Evolutionary conservation across 2,888 invertebrate genomes (phyloP), one percentile per base, ranked within the genome.

Genomic region (Vesta saturnalis): DNA sequence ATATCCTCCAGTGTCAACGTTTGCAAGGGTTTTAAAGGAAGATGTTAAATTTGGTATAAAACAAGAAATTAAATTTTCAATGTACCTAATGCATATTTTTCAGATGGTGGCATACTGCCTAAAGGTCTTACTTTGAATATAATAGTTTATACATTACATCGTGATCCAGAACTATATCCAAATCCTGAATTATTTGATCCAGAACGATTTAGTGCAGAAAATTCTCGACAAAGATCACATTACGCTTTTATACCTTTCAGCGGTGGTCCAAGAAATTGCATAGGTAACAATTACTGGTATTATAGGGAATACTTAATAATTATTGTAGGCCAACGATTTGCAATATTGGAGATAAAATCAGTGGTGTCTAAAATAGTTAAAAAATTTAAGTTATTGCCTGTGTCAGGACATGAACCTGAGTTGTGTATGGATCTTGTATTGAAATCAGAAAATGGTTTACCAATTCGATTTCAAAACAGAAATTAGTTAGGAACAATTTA

Each of bases 251-350:
- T 90, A 0, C 87, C 89, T 0, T 90, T 90, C 65, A 90, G 90
- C 73, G 90, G 90, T 5, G 90, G 90, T 0, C 88, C 89, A 0
- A 86, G 90, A 54, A 90, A 90, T 76, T 90, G 89, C 72, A 87
- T 89, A 68, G 87, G 87, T 86, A 60, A 23, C n/a, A n/a, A n/a
- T n/a, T n/a, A n/a, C n/a, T n/a, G n/a, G n/a, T n/a, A n/a, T n/a
- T n/a, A n/a, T n/a, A 15, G 8, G 1, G 6, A 15, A 23, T 3
- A 30, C 14, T 23, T 21, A 3, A 14, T 59, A 6, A 39, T 39
- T 1, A 30, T 47, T 64, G n/a, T 58, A 75, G 85, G 85, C 57
- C 86, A 86, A 76, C 85, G 84, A 76, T 84, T 82, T 78, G 86
- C 82, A 46, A 82, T 87, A 79, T 77, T 87, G 74, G 87, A 88